Conservation (phyloP, 2,113 vertebrate genomes). For the Cavia porcellus region DNA sequence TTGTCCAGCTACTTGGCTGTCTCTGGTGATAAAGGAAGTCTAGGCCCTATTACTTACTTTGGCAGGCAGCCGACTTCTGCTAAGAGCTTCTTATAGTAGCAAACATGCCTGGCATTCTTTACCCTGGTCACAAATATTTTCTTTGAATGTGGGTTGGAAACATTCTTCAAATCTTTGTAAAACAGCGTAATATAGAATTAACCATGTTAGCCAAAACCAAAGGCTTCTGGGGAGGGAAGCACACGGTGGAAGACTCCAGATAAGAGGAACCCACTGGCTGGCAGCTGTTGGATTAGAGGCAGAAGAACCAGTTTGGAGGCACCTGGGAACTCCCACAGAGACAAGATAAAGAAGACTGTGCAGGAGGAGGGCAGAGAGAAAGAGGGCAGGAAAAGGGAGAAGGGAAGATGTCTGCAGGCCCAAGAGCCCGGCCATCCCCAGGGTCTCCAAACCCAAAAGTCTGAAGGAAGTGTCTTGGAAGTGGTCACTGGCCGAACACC, state of each 20-base stretch:
- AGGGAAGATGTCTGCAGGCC: neutral
- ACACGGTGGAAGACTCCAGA: neutral
- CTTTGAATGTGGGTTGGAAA: conserved; percentile 6
- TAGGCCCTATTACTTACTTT: neutral
- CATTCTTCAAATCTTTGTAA: neutral
- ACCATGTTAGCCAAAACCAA: neutral
- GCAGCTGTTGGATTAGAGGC: neutral
- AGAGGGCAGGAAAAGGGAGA: neutral
- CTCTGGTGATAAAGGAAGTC: neutral
- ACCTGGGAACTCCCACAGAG: neutral
- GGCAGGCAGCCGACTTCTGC: neutral
- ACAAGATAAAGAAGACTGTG: neutral
- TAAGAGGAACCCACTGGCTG: neutral
- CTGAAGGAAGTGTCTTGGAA: neutral
- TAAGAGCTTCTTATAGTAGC: neutral
- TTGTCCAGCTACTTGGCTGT: neutral
- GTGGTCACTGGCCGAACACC: neutral
- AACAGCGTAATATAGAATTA: neutral
- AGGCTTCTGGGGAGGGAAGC: neutral
- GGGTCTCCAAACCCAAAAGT: neutral
- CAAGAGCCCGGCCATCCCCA: neutral
- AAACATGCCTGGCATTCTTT: conserved; percentile 12
- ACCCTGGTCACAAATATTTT: neutral
- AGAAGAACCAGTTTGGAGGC: neutral
- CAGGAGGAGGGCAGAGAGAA: neutral